A percentile compares a stretch with the other conserved stretches of the same genome.
Conservation (phyloP, 1,140 invertebrate genomes). For the Solen grandis region DNA sequence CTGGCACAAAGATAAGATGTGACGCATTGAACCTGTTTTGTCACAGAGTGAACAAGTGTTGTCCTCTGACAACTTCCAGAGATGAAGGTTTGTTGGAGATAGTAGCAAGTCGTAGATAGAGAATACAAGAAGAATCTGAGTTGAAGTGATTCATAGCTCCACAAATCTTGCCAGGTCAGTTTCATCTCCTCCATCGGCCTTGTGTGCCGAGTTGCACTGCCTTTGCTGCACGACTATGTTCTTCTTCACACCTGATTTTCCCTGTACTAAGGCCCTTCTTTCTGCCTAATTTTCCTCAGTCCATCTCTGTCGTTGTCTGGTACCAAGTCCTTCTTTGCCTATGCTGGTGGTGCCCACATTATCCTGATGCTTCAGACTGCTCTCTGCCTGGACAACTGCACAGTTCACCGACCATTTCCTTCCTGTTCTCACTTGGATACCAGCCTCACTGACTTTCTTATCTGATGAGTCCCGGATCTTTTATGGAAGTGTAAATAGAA, state of each 20-base stretch:
- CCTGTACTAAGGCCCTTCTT: constrained; percentile 8
- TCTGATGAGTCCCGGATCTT: too few relatives aligned
- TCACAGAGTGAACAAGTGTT: constrained; percentile 11
- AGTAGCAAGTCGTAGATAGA: constrained; percentile 15
- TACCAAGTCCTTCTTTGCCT: constrained; percentile 23
- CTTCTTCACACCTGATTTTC: constrained; percentile 8
- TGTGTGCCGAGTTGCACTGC: constrained; percentile 22
- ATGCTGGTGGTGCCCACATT: too few relatives aligned
- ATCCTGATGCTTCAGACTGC: constrained; percentile 27
- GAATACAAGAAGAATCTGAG: constrained; percentile 8
- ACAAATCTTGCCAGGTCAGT: constrained; percentile 10
- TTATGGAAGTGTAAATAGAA: too few relatives aligned
- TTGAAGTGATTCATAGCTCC: constrained; percentile 32
- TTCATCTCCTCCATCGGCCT: constrained; percentile 26
- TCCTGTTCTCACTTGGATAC: too few relatives aligned
- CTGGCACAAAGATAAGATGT: background rate
- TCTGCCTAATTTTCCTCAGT: background rate
- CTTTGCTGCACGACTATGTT: constrained; percentile 20
- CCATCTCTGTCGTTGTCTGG: constrained; percentile 4
- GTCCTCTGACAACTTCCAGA: constrained; percentile 19
- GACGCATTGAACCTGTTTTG: background rate
- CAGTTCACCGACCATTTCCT: constrained; percentile 17
- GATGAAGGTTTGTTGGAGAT: constrained; percentile 8
- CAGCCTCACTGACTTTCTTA: too few relatives aligned
- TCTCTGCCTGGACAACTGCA: background rate